phyloP scores from a whole-genome alignment of 2,113 vertebrate species.

The Cyanoliseus patagonus region DNA sequence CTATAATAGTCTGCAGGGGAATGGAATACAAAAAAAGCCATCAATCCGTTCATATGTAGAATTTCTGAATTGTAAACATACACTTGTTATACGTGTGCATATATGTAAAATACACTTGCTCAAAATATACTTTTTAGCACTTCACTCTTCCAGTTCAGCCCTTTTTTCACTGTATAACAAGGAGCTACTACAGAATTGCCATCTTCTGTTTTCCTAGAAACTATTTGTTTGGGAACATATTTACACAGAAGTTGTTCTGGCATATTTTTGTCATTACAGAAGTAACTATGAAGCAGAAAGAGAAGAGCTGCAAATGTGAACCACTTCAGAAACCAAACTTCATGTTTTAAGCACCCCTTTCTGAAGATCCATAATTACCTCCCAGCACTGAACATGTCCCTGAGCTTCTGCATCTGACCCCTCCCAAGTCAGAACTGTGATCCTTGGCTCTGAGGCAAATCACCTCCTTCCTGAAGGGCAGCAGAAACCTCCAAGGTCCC shows the following conservation, averaged over 20 bases:
- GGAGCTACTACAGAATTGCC: not conserved
- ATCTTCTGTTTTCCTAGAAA: not conserved
- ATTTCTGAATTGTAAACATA: not conserved
- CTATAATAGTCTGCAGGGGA: not conserved
- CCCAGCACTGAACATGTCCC: accelerated
- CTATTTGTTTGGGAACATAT: not conserved
- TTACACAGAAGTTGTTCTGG: not conserved
- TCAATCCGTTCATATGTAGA: not conserved
- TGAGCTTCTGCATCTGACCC: not conserved
- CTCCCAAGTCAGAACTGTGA: not conserved
- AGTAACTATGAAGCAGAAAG: not conserved
- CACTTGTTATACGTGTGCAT: not conserved
- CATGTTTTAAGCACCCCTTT: not conserved
- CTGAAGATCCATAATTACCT: not conserved
- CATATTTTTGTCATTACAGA: not conserved
- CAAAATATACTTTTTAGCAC: not conserved
- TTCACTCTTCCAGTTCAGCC: not conserved
- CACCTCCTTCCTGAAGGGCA: not conserved
- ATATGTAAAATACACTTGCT: not conserved
- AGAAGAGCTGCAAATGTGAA: not conserved
- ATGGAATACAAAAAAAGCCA: not conserved
- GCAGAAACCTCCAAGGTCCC: not conserved
- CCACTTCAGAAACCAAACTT: not conserved
- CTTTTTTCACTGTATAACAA: not conserved
- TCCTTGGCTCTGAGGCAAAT: not conserved